Evolutionary conservation across 2,888 invertebrate genomes (phyloP).

Genomic region (Brenthis hecate): DNA sequence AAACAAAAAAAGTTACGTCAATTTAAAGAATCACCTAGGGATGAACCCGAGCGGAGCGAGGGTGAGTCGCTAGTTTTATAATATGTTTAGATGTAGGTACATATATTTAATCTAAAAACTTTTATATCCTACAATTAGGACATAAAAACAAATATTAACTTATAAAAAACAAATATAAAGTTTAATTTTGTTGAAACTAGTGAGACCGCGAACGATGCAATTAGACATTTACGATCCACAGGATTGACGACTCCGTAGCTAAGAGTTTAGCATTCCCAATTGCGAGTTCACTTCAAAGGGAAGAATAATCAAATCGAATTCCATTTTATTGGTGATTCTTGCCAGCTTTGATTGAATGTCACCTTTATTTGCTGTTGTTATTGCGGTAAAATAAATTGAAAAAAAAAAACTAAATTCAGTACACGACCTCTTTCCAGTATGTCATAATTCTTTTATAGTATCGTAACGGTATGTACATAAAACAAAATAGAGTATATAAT

Average conservation of each 20-base stretch:
- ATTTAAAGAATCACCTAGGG: no score
- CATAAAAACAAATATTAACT: no score
- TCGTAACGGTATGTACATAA: slow-evolving; percentile 7
- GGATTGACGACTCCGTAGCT: slow-evolving; percentile 30
- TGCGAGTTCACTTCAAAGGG: slow-evolving; percentile 35
- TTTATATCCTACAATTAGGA: no score
- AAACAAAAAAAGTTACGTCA: no score
- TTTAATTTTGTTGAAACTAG: slow-evolving; percentile 8
- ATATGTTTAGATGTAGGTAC: no score
- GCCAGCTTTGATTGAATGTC: slow-evolving; percentile 31
- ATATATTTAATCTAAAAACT: no score
- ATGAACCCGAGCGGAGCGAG: no score
- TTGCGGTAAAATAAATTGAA: neutral
- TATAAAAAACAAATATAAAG: slow-evolving; percentile 6
- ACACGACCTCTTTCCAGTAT: slow-evolving; percentile 5
- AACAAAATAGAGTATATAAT: neutral
- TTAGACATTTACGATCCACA: slow-evolving; percentile 30
- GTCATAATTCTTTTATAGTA: slow-evolving; percentile 8
- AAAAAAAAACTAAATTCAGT: slow-evolving; percentile 9
- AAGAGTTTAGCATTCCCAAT: slow-evolving; percentile 33
- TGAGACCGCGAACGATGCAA: slow-evolving; percentile 5
- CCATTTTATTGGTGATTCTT: slow-evolving; percentile 36
- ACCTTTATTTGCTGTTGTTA: slow-evolving; percentile 20
- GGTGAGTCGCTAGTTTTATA: no score
- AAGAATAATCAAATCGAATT: slow-evolving; percentile 33